Evolutionary conservation across 2,888 invertebrate species (phyloP), one percentile per base, ranked within the genome.

Genomic region (Phyto melanocephala): DNA sequence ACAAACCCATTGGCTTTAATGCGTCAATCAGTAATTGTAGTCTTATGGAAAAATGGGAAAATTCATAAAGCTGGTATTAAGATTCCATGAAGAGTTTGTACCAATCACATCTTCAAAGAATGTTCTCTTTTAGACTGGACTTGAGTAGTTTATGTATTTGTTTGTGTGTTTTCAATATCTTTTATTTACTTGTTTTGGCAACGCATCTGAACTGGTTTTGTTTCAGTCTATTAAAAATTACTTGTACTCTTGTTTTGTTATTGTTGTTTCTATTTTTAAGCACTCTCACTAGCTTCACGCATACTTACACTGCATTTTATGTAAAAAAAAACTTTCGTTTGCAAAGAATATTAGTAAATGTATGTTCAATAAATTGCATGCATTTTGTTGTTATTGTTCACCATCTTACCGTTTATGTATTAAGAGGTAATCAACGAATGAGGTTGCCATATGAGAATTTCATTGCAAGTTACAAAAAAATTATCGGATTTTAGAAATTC

Each of bases 21-120:
- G 74, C 81, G 62, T 65, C 72, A 67, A 81, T 85, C 81, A 84
- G 82, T 85, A 83, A 83, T 77, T 77, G 77, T 62, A 76, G 60
- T 54, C 50, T 60, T 22, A 65, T n/a, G n/a, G 28, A 28, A 28
- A 28, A 28, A 28, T n/a, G n/a, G n/a, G n/a, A 28, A 28, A 28
- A 28, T 5, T 28, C 3, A 28, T 28, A 28, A 28, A 28, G 6
- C n/a, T n/a, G 28, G 28, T 6, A 28, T 5, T 28, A 28, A 28
- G 28, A 28, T 28, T 17, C 28, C n/a, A 42, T 24, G 28, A 37
- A 33, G 33, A 6, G 20, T 13, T 28, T 63, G 52, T 42, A 28
- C 63, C 20, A 54, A 35, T 52, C 24, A n/a, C n/a, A 52, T 52
- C 33, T 74, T 74, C n/a, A 17, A 22, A 47, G 6, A 3, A 15